phyloP scores from a whole-genome alignment of 1,140 invertebrate genomes.

The Solen grandis region DNA sequence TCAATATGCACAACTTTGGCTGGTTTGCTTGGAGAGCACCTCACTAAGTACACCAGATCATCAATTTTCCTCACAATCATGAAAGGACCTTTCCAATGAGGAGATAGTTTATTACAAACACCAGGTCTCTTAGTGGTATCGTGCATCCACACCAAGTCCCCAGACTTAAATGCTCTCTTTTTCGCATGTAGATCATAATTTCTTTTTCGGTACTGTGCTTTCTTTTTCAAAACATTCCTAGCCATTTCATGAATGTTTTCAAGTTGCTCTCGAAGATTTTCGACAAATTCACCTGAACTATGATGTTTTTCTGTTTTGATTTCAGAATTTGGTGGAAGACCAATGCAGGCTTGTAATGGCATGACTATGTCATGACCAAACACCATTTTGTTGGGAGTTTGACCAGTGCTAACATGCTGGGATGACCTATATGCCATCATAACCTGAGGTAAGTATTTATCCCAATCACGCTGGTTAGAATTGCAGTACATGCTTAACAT shows the following conservation, averaged over 20 bases:
- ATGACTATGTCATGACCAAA: conserved; percentile 55
- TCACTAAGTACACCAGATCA: background rate
- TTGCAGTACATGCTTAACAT: conserved; percentile 34
- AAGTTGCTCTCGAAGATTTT: conserved; percentile 23
- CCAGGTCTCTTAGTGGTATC: background rate
- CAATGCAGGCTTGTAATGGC: conserved; percentile 30
- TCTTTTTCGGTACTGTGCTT: conserved; percentile 47
- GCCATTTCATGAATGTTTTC: conserved; percentile 30
- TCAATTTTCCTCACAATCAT: background rate
- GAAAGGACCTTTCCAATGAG: background rate
- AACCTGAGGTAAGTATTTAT: conserved; percentile 57
- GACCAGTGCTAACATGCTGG: conserved; percentile 41
- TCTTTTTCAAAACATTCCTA: conserved; percentile 37
- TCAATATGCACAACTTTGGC: background rate
- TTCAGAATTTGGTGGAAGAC: background rate
- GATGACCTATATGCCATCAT: conserved; percentile 64
- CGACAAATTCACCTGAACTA: conserved; percentile 13
- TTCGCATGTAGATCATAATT: conserved; percentile 32
- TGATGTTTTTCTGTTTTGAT: background rate
- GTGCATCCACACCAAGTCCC: background rate
- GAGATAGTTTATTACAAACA: background rate
- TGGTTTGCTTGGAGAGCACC: background rate
- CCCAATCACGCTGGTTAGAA: conserved; percentile 57
- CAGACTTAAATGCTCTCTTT: background rate
- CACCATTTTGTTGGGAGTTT: conserved; percentile 61